Base-by-base conservation (phyloP, 92 coral and sea anemone species). In the Isaurus tuberculatus region DNA sequence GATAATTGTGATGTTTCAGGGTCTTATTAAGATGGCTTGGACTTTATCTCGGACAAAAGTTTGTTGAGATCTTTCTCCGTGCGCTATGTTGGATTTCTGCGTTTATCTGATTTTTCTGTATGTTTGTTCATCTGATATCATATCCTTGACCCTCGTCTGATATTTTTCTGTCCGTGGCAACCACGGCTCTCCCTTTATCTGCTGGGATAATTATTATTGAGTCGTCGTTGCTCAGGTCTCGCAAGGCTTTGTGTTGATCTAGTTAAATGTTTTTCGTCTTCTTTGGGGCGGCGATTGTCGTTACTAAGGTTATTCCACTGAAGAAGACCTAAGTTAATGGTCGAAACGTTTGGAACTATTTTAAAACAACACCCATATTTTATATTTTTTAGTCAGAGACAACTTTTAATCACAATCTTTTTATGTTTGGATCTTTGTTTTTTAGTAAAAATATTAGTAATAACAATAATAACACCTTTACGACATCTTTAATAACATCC, bases 21-120 rank as follows among this genome's bases (percentile, higher is more conserved):
- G 33, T 85, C 70, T 32, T 74, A 11, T 15, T 40, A 42, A 46
- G 60, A 26, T 25, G 31, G 13, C 26, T 55, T 16, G n/a, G 63
- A 65, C 23, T 8, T 65, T 19, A 81, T 32, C 23, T 64, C 40
- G 31, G 43, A 42, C 2, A 81, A 23, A 13, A 81, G 26, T 23
- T 64, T 80, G 40, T 64, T 80, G 42, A 65, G 53, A 13, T 81
- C 85, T 72, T 65, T 66, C 63, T 81, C 85, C 3, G 68, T 66
- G 6, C 37, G 16, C 31, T 64, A 31, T 23, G 65, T 37, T 19
- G 46, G 85, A 19, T 79, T 79, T 79, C 58, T 79, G 46, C 72
- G 31, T 67, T 31, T 79, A 9, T 61, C 72, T 4, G 58, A 60
- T 79, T 66, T 58, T 79, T 61, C 16, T 5, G 57, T 79, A 61